A percentile compares a stretch with the other conserved stretches of the same genome.
These are phyloP conservation scores for Patagioenas fasciata DNA, from an alignment of 2,113 vertebrate species.

Conservation along the genomic window DNA sequence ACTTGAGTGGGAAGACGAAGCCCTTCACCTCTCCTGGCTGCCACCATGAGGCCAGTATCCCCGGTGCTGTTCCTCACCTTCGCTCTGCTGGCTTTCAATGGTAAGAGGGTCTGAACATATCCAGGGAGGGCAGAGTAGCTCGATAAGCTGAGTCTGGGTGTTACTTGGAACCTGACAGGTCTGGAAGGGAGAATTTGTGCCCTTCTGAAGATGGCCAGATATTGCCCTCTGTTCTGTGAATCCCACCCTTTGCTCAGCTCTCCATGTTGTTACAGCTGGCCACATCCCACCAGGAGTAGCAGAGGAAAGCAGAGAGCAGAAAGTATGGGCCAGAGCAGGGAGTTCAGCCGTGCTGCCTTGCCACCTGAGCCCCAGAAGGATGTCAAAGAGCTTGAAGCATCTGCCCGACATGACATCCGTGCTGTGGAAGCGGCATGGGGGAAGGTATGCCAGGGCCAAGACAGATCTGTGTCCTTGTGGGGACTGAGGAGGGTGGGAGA, in stretches of 20 bases:
- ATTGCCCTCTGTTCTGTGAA: neutral
- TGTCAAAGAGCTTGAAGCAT: neutral
- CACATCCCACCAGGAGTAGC: neutral
- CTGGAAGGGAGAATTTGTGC: neutral
- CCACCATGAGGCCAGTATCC: neutral
- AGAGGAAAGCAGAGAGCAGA: neutral
- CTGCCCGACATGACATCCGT: neutral
- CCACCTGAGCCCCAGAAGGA: neutral
- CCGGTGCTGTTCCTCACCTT: neutral
- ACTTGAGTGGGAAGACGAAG: neutral
- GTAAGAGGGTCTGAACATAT: constrained; percentile 28
- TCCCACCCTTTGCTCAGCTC: neutral
- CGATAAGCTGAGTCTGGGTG: neutral
- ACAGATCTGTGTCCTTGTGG: neutral
- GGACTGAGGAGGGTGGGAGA: neutral
- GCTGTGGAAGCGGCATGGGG: constrained; percentile 27
- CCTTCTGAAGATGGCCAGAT: neutral
- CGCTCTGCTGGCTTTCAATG: neutral
- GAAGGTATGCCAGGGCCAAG: constrained; percentile 6
- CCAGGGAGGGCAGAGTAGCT: neutral
- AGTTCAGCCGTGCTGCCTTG: constrained; percentile 65
- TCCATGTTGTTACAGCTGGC: neutral
- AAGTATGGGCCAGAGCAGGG: constrained; percentile 74
- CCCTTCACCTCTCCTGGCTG: neutral
- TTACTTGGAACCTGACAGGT: neutral